A percentile compares a stretch with the other conserved stretches of the same genome.
phyloP scores from a whole-genome alignment of 2,888 invertebrate species.

The Cecidostiba fungosa region DNA sequence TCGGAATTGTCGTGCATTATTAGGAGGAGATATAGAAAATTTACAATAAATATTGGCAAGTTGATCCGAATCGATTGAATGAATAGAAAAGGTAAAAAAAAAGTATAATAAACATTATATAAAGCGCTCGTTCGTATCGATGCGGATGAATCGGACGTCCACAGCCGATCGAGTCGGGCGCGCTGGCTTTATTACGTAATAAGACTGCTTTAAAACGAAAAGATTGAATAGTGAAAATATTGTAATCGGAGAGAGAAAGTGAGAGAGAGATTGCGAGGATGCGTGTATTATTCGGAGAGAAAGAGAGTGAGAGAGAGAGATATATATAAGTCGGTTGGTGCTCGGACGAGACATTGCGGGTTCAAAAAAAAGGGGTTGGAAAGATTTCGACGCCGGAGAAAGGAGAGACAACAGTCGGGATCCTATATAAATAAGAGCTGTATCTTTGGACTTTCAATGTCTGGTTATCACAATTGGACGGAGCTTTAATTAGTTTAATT shows the following conservation, averaged over 20 bases:
- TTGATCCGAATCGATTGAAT: constrained; percentile 44
- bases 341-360: constrained; percentile 54
- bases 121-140: constrained; percentile 50
- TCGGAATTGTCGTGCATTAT: constrained; percentile 34
- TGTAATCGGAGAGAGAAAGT: constrained; percentile 70
- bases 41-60: constrained; percentile 53
- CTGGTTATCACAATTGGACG: neutral
- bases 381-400: constrained; percentile 59
- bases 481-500: constrained; percentile 20
- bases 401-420: constrained; percentile 29
- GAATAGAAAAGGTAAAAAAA: constrained; percentile 32
- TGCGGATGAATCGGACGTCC: constrained; percentile 35
- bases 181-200: constrained; percentile 64
- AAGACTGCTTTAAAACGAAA: constrained; percentile 76
- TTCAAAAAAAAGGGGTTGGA: constrained; percentile 51
- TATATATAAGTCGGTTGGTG: constrained; percentile 53
- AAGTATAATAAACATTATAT: constrained; percentile 40
- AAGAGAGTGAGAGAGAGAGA: neutral
- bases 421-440: neutral
- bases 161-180: constrained; percentile 23
- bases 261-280: constrained; percentile 46
- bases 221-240: constrained; percentile 66
- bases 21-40: constrained; percentile 44
- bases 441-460: neutral
- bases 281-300: constrained; percentile 44